Evolutionary conservation across 2,113 vertebrate species (phyloP).

Genomic region (Chaetops frenatus): DNA sequence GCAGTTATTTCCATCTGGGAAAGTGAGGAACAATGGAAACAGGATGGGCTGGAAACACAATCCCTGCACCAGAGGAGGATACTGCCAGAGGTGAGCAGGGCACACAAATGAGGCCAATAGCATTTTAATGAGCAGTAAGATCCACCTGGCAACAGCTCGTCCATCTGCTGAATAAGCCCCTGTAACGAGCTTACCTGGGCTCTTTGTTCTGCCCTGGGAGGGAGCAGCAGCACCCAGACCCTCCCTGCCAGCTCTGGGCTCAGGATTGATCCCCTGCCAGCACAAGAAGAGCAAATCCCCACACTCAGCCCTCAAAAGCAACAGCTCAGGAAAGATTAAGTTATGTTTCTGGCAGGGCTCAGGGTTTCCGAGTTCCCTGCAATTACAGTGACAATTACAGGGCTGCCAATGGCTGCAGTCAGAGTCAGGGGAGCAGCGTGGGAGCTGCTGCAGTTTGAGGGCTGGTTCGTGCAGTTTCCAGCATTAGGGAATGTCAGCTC

Average conservation of each 20-base stretch:
- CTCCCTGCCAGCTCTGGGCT: background rate
- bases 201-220: accelerated
- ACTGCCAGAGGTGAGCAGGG: background rate
- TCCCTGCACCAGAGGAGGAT: background rate
- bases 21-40: background rate
- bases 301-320: background rate
- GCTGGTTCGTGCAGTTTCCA: background rate
- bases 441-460: background rate
- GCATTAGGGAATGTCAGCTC: background rate
- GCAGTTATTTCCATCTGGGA: background rate
- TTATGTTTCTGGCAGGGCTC: constrained; percentile 7
- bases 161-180: constrained; percentile 46
- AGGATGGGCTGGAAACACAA: background rate
- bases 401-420: background rate
- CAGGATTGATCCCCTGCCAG: background rate
- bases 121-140: constrained; percentile 36
- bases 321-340: constrained; percentile 5
- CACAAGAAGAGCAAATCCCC: background rate
- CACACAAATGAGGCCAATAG: constrained; percentile 18
- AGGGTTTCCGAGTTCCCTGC: background rate
- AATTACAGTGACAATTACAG: constrained; percentile 27
- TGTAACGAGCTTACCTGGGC: constrained; percentile 35
- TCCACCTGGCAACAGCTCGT: background rate
- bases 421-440: background rate
- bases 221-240: background rate